Evolutionary conservation across 2,797 vertebrate genomes (phyloP).

Genomic region (Ambastaia sidthimunki): DNA sequence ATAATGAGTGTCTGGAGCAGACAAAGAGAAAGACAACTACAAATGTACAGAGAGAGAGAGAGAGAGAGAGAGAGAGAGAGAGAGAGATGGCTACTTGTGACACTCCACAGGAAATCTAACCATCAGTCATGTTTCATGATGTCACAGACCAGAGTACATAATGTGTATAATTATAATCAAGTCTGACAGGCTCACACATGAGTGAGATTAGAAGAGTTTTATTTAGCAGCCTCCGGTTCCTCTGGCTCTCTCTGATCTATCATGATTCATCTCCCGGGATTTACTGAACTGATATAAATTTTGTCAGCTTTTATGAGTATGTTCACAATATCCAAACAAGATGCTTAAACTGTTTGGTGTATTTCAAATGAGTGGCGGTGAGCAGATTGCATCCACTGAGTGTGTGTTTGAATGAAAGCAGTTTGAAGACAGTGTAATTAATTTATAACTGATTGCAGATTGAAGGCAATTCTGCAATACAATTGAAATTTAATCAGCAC

Average conservation of each 20-base stretch:
- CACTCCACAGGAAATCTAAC: slow-evolving; percentile 24
- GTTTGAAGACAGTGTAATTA: slow-evolving; percentile 42
- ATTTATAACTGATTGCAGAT: slow-evolving; percentile 46
- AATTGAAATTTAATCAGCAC: background rate
- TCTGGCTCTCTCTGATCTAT: slow-evolving; percentile 34
- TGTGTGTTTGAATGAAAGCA: slow-evolving; percentile 37
- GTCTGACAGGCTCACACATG: slow-evolving; percentile 41
- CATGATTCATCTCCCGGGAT: slow-evolving; percentile 36
- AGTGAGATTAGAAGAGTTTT: slow-evolving; percentile 40
- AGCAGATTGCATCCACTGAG: slow-evolving; percentile 34
- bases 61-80: background rate
- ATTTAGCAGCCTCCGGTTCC: slow-evolving; percentile 42
- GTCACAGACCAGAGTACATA: slow-evolving; percentile 43
- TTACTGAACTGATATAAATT: slow-evolving; percentile 38
- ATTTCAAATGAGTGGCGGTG: slow-evolving; percentile 38
- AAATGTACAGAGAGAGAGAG: background rate
- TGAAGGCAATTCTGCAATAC: slow-evolving; percentile 9
- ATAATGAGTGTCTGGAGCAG: slow-evolving; percentile 21
- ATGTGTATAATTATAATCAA: slow-evolving; percentile 55
- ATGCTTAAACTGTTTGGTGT: slow-evolving; percentile 21
- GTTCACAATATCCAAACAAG: slow-evolving; percentile 38
- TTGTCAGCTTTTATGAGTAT: slow-evolving; percentile 24
- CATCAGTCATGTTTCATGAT: slow-evolving; percentile 51
- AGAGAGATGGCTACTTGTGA: background rate
- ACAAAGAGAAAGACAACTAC: slow-evolving; percentile 33